Evolutionary conservation across 2,797 vertebrate genomes (phyloP), one percentile per base, ranked within the genome.

Genomic region (Pipistrellus nathusii): DNA sequence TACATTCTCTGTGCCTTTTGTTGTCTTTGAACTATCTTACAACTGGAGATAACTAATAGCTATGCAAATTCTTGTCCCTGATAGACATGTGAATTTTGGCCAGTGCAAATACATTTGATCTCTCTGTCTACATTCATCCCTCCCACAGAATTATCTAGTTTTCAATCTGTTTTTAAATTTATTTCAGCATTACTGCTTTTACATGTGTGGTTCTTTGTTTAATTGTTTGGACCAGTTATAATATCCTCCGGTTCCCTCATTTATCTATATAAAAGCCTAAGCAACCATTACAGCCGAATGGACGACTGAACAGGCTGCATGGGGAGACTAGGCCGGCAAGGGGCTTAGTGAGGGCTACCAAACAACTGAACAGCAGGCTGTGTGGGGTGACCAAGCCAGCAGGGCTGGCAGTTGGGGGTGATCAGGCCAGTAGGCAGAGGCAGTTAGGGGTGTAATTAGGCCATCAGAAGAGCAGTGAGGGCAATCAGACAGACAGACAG

Each of bases 161-260:
- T 80, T 75, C 62, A 17, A 32, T 91, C 82, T 66, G 62, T 59
- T 55, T 85, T 41, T 62, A 59, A 51, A 85, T 94, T 59, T 68
- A 66, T 72, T 91, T 78, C 18, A 66, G 5, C 21, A 51, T 32
- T 68, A 51, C 11, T 83, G 27, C 18, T 84, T 91, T 88, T 41
- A 59, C 17, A 27, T 11, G 0, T 53, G 10, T 75, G 10, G 23
- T 35, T 88, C 62, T 77, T 77, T 25, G 35, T 46, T 71, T 77
- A 82, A 64, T 23, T 21, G 2, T 77, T 82, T 83, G 25, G 87
- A 66, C 0, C 5, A 35, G 6, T 95, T 83, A 12, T 71, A 55
- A 38, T 2, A 48, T 72, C 15, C 17, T 69, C 9, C 14, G 13
- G 38, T 84, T 66, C 38, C 17, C 55, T 91, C 66, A 68, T 23